Percentiles rank a stretch among this genome's conserved stretches.
These are phyloP conservation scores for Drosophila lutescens DNA, from an alignment of 2,888 invertebrate genomes.

Conservation along the genomic window DNA sequence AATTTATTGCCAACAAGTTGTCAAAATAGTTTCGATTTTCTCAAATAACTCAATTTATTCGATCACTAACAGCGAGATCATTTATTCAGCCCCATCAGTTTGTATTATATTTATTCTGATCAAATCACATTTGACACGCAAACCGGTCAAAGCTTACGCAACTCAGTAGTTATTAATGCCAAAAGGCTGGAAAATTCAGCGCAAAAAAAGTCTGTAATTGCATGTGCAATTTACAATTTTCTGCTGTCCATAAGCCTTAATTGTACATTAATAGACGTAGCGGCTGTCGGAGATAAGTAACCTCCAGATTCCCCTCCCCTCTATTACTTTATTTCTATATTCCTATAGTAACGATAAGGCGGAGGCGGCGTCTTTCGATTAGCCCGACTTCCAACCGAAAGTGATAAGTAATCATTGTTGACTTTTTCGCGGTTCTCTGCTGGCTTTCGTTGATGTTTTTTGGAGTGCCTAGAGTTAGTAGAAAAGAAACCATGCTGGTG, in stretches of 20 bases:
- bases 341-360: conserved; percentile 26
- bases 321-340: no score
- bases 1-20: neutral
- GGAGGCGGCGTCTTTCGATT: conserved; percentile 33
- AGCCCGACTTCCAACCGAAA: conserved; percentile 11
- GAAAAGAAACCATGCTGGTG: conserved; percentile 36
- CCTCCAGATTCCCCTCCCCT: neutral
- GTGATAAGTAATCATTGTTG: conserved; percentile 18
- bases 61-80: neutral
- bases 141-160: conserved; percentile 37
- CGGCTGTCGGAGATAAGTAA: conserved; percentile 24
- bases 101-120: conserved; percentile 17
- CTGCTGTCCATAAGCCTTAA: conserved; percentile 26
- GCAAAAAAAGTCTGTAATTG: conserved; percentile 28
- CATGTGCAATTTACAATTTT: conserved; percentile 37
- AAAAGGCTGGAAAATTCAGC: neutral
- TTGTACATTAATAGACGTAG: conserved; percentile 32
- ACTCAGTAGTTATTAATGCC: conserved; percentile 19
- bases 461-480: conserved; percentile 25
- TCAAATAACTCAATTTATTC: conserved; percentile 13
- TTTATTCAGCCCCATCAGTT: conserved; percentile 1
- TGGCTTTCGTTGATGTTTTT: conserved; percentile 14
- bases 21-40: neutral
- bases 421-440: conserved; percentile 5
- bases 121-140: conserved; percentile 35